These are phyloP conservation scores for Meteorus cinctellus DNA, from an alignment of 2,888 invertebrate genomes.

Conservation along the genomic window DNA sequence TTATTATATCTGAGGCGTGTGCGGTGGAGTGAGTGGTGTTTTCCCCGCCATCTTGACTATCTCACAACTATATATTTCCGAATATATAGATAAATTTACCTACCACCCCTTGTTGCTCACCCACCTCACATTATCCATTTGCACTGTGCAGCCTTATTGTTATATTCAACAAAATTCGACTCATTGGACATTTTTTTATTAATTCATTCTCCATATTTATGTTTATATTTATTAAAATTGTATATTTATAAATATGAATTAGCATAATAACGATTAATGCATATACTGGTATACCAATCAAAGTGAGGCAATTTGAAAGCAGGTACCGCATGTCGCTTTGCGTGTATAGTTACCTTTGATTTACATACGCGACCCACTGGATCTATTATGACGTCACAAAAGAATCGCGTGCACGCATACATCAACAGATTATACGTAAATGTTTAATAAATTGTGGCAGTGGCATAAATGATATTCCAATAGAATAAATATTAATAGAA, in stretches of 20 bases:
- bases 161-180: not conserved
- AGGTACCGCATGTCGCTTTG: conserved; percentile 64
- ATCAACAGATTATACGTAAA: conserved; percentile 66
- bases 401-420: conserved; percentile 72
- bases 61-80: conserved; percentile 41
- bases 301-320: conserved; percentile 69
- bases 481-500: not conserved
- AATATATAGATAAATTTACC: not conserved
- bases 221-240: not conserved
- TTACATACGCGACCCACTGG: conserved; percentile 66
- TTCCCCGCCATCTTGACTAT: conserved; percentile 50
- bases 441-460: conserved; percentile 63
- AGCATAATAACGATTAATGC: conserved; percentile 58
- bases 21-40: conserved; percentile 65
- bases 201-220: not conserved
- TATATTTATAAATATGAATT: conserved; percentile 41
- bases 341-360: conserved; percentile 65
- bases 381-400: conserved; percentile 71
- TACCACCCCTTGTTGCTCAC: no score
- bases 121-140: no score
- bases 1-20: conserved; percentile 72
- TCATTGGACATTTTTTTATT: not conserved
- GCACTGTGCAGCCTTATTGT: not conserved
- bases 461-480: not conserved
- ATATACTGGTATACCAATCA: conserved; percentile 59